These are phyloP conservation scores for Caenorhabditis tropicalis DNA, from an alignment of 1,140 invertebrate genomes.

Conservation along the genomic window DNA sequence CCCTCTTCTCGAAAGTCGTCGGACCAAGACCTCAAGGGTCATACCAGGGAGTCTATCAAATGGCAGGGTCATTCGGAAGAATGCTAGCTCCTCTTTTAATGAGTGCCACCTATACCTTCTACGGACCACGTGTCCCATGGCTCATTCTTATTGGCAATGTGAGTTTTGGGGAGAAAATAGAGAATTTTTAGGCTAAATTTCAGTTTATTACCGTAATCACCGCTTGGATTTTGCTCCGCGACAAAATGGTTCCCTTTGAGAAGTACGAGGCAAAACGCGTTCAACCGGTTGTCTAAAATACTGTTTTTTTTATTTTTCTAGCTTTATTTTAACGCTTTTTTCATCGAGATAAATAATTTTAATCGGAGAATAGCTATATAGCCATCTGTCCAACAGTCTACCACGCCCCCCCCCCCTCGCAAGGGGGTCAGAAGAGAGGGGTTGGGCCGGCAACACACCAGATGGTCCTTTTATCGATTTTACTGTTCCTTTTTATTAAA, in stretches of 20 bases:
- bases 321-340: no score
- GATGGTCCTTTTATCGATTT: no score
- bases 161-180: slow-evolving; percentile 28
- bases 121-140: neutral
- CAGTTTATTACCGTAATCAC: slow-evolving; percentile 23
- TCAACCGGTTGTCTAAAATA: neutral
- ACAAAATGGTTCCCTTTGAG: slow-evolving; percentile 61
- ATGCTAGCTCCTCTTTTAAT: slow-evolving; percentile 53
- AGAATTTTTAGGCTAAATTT: slow-evolving; percentile 23
- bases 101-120: slow-evolving; percentile 44
- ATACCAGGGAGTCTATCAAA: slow-evolving; percentile 65
- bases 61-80: slow-evolving; percentile 48
- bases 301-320: no score
- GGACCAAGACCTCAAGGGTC: slow-evolving; percentile 59
- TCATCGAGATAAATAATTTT: no score
- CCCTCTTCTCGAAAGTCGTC: slow-evolving; percentile 63
- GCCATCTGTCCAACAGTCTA: no score
- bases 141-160: neutral
- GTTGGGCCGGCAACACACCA: no score
- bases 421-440: no score
- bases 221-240: slow-evolving; percentile 58
- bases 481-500: no score
- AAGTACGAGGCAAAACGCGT: neutral
- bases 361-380: no score
- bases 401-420: no score